A percentile compares a stretch with the other conserved stretches of the same genome.
These are phyloP conservation scores for Brienomyrus brachyistius DNA, from an alignment of 2,113 vertebrate species.

Conservation along the genomic window DNA sequence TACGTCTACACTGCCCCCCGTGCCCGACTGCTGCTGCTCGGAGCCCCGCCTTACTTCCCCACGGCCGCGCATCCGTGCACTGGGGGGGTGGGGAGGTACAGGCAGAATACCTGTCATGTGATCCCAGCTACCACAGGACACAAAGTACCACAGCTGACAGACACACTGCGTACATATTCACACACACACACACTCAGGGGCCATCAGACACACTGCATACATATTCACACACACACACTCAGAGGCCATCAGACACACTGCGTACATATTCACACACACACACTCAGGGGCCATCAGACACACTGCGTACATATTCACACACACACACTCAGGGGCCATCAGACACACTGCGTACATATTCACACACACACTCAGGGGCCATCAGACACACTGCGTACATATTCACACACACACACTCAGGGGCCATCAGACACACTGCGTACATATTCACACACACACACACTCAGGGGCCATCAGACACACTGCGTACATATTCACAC, in stretches of 20 bases:
- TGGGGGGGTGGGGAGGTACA: constrained; percentile 29
- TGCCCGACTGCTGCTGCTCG: constrained; percentile 41
- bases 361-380: not conserved
- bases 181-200: not conserved
- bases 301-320: not conserved
- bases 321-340: not conserved
- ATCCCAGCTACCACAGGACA: not conserved
- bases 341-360: not conserved
- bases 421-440: not conserved
- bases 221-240: not conserved
- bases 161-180: not conserved
- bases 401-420: not conserved
- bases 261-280: not conserved
- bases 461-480: not conserved
- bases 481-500: not conserved
- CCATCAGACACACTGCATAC: not conserved
- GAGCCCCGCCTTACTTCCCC: constrained; percentile 56
- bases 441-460: not conserved
- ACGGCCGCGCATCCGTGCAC: constrained; percentile 74
- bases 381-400: not conserved
- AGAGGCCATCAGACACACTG: not conserved
- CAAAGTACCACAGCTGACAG: not conserved
- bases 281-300: not conserved
- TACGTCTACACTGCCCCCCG: constrained; percentile 22
- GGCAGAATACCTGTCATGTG: not conserved